Conservation (phyloP, 2,113 vertebrate species). For the Rhizomys pruinosus region DNA sequence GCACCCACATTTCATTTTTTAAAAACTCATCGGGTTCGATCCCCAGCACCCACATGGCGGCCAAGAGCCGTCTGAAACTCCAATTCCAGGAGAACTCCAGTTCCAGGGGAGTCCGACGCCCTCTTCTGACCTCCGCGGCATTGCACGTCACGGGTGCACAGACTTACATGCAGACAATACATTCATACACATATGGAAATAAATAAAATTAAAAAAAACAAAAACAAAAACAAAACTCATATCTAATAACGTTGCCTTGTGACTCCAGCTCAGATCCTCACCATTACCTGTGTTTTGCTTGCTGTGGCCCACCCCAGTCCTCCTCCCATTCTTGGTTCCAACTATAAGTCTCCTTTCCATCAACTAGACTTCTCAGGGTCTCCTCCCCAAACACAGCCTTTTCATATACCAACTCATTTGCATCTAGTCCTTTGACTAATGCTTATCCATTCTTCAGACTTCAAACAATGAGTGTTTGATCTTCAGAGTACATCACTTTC, state of each 20-base stretch:
- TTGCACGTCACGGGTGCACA: too few relatives aligned
- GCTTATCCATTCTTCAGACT: not conserved
- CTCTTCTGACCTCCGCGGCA: too few relatives aligned
- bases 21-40: not conserved
- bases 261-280: not conserved
- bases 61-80: too few relatives aligned
- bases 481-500: not conserved
- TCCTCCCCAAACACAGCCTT: not conserved
- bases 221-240: not conserved
- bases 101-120: too few relatives aligned
- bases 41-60: too few relatives aligned
- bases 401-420: too few relatives aligned
- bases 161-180: too few relatives aligned
- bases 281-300: not conserved
- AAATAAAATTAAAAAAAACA: not conserved
- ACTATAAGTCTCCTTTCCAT: not conserved
- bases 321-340: not conserved
- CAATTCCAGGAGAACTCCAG: too few relatives aligned
- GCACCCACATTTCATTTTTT: not conserved
- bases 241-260: not conserved
- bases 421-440: not conserved
- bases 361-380: not conserved
- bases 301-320: fast-evolving
- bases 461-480: not conserved
- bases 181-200: too few relatives aligned